Evolutionary conservation across 2,888 invertebrate genomes (phyloP), one percentile per base, ranked within the genome.

Genomic region (Acleris laterana): DNA sequence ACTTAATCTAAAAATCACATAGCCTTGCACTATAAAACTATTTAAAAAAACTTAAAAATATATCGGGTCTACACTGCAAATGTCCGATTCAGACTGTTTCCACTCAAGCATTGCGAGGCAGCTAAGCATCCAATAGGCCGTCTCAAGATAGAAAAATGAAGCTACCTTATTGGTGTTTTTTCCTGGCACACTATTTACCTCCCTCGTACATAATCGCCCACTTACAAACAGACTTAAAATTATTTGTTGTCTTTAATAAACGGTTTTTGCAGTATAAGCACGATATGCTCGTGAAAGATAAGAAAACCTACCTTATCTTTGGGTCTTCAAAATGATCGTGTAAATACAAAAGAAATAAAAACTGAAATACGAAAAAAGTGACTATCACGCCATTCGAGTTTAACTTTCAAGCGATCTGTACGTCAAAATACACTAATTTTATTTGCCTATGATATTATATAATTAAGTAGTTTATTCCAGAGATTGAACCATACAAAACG

Each of bases 1-100:
- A 77, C 90, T 89, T 90, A 91, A 68, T 80, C 84, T 88, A 89
- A 83, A 75, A 83, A 91, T 92, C 92, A 92, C 92, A 87, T 87
- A 89, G 87, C 85, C 84, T 87, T 88, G 80, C 77, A 78, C 78
- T 80, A 76, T 81, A 78, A 80, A 74, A 68, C 72, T 69, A 74
- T 79, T 77, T 11, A 38, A 74, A 78, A 76, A 77, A 61, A 68
- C 67, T 65, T 68, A 70, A 69, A 69, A 75, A 71, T 70, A 72
- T 62, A 62, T 68, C 74, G 11, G 13, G 4, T 9, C 3, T 38
- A 38, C 38, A 38, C 38, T 38, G 38, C 38, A 38, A 38, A 38
- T 32, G 32, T 11, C 32, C 11, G 32, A 32, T 13, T 38, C 13
- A 38, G 38, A 3, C 38, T 38, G 38, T 3, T 11, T 38, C 38